phyloP scores from a whole-genome alignment of 2,888 invertebrate species.

The Tupiocoris notatus region DNA sequence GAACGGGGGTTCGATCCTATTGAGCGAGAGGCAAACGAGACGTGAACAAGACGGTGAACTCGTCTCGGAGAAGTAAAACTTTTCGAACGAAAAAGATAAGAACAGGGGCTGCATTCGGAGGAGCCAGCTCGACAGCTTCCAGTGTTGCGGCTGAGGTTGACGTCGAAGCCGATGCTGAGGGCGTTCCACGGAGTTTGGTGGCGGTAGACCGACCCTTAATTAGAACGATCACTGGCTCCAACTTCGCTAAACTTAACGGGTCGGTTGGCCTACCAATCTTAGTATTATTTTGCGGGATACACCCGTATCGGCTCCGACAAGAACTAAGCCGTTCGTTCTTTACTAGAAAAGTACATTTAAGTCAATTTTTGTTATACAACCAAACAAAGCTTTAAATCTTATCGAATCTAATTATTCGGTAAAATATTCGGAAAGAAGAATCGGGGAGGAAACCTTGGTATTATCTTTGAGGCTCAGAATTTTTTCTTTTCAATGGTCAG shows the following conservation, averaged over 20 bases:
- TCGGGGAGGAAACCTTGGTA: too few relatives aligned
- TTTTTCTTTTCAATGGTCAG: too few relatives aligned
- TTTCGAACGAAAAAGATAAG: neutral
- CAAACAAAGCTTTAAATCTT: too few relatives aligned
- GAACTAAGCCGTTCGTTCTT: too few relatives aligned
- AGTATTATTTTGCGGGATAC: neutral
- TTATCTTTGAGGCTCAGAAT: too few relatives aligned
- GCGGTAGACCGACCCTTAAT: constrained; percentile 5
- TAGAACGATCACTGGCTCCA: constrained; percentile 10
- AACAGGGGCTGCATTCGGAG: neutral
- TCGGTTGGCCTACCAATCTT: neutral
- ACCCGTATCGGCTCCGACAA: neutral
- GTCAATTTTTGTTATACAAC: too few relatives aligned
- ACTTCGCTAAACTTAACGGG: constrained; percentile 11
- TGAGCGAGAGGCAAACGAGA: neutral
- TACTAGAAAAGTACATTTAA: too few relatives aligned
- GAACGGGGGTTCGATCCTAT: neutral
- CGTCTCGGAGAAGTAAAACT: neutral
- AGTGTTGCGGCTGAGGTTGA: neutral
- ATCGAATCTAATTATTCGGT: too few relatives aligned
- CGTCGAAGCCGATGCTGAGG: neutral
- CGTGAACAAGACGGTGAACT: neutral
- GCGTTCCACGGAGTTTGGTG: neutral
- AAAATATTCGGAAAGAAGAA: too few relatives aligned
- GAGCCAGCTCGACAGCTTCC: neutral